A percentile compares a stretch with the other conserved stretches of the same genome.
phyloP scores from a whole-genome alignment of 2,888 invertebrate genomes.

The Priocnemis perturbator region DNA sequence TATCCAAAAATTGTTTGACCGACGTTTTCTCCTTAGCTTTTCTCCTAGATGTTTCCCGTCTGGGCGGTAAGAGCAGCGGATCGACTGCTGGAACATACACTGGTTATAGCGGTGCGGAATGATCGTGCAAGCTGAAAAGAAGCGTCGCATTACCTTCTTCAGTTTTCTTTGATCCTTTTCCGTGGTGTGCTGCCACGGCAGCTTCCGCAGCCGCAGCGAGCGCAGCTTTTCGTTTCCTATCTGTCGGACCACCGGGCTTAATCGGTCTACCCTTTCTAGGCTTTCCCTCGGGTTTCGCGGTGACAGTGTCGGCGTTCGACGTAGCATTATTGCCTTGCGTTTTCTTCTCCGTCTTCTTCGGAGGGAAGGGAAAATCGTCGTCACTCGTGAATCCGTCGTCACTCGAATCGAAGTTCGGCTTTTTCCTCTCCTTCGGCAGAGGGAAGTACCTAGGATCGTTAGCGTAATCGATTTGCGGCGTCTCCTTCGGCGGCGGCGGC shows the following conservation, averaged over 20 bases:
- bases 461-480: conserved; percentile 76
- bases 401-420: conserved; percentile 81
- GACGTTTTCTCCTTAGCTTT: conserved; percentile 82
- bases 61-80: conserved; percentile 71
- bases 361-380: conserved; percentile 75
- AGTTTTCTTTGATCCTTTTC: conserved; percentile 78
- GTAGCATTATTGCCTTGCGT: conserved; percentile 47
- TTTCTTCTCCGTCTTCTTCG: conserved; percentile 65
- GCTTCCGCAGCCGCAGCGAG: conserved; percentile 61
- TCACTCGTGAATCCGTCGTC: conserved; percentile 80
- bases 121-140: neutral
- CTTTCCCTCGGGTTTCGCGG: conserved; percentile 61
- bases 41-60: conserved; percentile 80
- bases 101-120: too few species aligned
- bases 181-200: conserved; percentile 37
- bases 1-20: conserved; percentile 77
- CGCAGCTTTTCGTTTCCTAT: conserved; percentile 74
- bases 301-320: conserved; percentile 23
- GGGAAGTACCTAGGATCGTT: conserved; percentile 85
- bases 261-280: conserved; percentile 74
- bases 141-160: conserved; percentile 72
- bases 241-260: conserved; percentile 75
- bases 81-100: conserved; percentile 35
- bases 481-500: conserved; percentile 73
- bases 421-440: conserved; percentile 83